Percentiles rank a stretch among this genome's conserved stretches.
Conservation (phyloP, 1,140 invertebrate species). For the Meteorus sp. region DNA sequence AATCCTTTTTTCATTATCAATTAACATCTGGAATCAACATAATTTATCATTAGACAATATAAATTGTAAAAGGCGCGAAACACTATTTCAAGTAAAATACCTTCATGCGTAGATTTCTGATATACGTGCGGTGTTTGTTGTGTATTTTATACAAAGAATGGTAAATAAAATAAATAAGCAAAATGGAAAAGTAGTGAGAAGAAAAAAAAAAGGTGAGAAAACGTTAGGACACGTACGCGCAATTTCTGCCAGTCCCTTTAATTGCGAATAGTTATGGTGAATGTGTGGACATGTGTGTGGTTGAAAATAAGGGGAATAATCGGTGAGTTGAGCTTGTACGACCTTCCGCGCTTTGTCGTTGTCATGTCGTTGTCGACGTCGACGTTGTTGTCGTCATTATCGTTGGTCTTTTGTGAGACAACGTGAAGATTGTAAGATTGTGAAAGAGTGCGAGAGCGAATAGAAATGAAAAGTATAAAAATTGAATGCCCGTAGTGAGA, state of each 20-base stretch:
- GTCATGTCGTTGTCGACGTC: background rate
- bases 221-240: conserved; percentile 31
- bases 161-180: background rate
- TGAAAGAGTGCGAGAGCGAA: background rate
- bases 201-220: conserved; percentile 24
- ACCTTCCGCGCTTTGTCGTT: background rate
- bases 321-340: conserved; percentile 12
- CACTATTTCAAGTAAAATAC: too few species aligned
- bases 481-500: background rate
- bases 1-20: background rate
- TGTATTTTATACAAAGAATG: too few species aligned
- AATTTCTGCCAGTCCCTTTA: conserved; percentile 46
- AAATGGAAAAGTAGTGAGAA: conserved; percentile 21
- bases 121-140: too few species aligned
- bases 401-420: conserved; percentile 14
- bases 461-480: too few species aligned
- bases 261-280: conserved; percentile 37
- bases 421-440: conserved; percentile 10
- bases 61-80: too few species aligned
- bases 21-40: background rate
- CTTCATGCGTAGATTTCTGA: too few species aligned
- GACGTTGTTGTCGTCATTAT: conserved; percentile 16
- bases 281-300: conserved; percentile 27
- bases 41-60: background rate
- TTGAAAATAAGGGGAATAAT: conserved; percentile 23